A percentile compares a stretch with the other conserved stretches of the same genome.
These are phyloP conservation scores for Plagodis dolabraria DNA, from an alignment of 2,888 invertebrate genomes.

Conservation along the genomic window DNA sequence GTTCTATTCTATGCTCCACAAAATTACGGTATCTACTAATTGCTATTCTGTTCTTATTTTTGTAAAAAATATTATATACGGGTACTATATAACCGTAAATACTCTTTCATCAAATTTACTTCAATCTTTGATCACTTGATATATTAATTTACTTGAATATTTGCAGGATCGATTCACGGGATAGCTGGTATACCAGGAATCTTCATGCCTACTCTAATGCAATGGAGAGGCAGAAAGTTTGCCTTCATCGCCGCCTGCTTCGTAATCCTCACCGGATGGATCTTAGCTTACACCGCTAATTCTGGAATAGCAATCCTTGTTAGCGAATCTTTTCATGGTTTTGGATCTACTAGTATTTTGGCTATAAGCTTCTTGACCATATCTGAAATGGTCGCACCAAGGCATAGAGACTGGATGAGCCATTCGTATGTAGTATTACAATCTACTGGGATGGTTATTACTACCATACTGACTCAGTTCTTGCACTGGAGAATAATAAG, in stretches of 20 bases:
- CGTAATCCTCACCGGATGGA: conserved; percentile 15
- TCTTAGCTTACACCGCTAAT: conserved; percentile 1
- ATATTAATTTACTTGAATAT: too few relatives aligned
- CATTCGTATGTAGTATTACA: conserved; percentile 11
- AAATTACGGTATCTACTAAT: too few relatives aligned
- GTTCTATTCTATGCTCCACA: too few relatives aligned
- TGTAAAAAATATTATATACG: too few relatives aligned
- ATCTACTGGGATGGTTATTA: conserved; percentile 17
- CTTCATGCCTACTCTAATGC: conserved; percentile 17
- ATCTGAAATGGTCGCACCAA: conserved; percentile 31
- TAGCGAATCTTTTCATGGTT: conserved; percentile 23
- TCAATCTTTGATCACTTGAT: too few relatives aligned
- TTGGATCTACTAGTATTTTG: conserved; percentile 23
- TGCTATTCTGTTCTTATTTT: too few relatives aligned
- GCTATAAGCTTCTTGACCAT: conserved; percentile 21
- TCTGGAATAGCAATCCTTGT: conserved; percentile 2
- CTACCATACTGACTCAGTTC: conserved; percentile 17
- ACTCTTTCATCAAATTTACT: too few relatives aligned
- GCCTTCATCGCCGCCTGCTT: conserved; percentile 19
- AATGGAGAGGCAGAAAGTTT: conserved; percentile 19
- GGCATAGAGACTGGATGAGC: conserved; percentile 20
- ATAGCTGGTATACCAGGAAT: conserved; percentile 18
- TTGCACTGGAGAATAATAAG: conserved; percentile 29
- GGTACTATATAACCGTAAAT: too few relatives aligned
- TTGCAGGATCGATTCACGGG: conserved; percentile 18